phyloP scores from a whole-genome alignment of 2,797 vertebrate species.

The Strix occidentalis region DNA sequence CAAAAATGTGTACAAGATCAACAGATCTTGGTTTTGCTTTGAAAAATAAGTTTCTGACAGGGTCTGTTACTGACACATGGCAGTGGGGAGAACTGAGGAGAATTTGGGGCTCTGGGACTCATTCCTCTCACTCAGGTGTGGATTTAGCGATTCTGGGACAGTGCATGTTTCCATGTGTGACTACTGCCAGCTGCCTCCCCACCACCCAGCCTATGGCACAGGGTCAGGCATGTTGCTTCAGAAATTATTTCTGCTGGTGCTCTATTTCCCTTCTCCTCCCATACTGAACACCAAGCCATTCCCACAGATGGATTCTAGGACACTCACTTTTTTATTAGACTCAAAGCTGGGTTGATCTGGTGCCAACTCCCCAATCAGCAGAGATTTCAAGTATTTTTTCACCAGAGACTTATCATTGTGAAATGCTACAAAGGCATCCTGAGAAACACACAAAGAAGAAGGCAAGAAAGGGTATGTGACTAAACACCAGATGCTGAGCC shows the following conservation, averaged over 20 bases:
- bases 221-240: accelerated
- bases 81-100: not conserved
- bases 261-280: not conserved
- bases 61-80: not conserved
- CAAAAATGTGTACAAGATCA: not conserved
- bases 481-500: not conserved
- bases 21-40: not conserved
- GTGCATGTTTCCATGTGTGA: not conserved
- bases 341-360: slow-evolving; percentile 74
- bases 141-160: not conserved
- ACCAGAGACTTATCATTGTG: slow-evolving; percentile 51
- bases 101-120: not conserved
- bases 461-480: not conserved
- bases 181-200: not conserved
- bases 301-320: not conserved
- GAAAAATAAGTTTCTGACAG: not conserved
- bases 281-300: not conserved
- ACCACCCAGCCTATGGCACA: not conserved
- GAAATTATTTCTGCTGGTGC: not conserved
- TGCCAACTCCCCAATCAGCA: slow-evolving; percentile 76
- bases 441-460: not conserved
- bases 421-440: slow-evolving; percentile 75
- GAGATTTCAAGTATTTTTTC: slow-evolving; percentile 64
- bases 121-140: not conserved
- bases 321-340: slow-evolving; percentile 77